Percentiles rank a stretch among this genome's conserved stretches.
Evolutionary conservation across 2,888 invertebrate species (phyloP).

Genomic region (Latrodectus elegans): DNA sequence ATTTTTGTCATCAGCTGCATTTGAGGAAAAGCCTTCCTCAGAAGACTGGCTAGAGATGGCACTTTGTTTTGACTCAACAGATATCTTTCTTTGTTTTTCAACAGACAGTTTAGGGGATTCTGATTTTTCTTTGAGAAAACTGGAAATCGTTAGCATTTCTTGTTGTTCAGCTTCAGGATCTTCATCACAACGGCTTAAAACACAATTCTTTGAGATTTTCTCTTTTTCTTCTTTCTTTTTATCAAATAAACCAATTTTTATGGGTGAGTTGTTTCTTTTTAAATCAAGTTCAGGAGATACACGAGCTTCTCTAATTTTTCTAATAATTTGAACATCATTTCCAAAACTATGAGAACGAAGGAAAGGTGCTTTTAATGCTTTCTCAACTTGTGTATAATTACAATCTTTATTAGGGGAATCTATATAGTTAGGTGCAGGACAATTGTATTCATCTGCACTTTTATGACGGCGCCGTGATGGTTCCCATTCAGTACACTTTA

Average conservation of each 20-base stretch:
- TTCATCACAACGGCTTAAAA: slow-evolving; percentile 54
- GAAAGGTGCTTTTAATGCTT: slow-evolving; percentile 33
- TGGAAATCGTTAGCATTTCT: background rate
- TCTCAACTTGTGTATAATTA: slow-evolving; percentile 20
- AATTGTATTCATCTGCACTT: slow-evolving; percentile 67
- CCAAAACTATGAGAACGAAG: slow-evolving; percentile 83
- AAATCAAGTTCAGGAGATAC: slow-evolving; percentile 29
- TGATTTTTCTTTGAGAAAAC: slow-evolving; percentile 14
- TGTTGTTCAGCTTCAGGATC: slow-evolving; percentile 59
- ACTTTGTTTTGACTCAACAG: slow-evolving; percentile 51
- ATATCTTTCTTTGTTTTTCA: slow-evolving; percentile 58
- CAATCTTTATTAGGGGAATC: slow-evolving; percentile 29
- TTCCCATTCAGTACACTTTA: slow-evolving; percentile 8
- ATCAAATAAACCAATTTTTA: slow-evolving; percentile 44
- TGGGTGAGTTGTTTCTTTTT: slow-evolving; percentile 49
- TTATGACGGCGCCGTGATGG: slow-evolving; percentile 49
- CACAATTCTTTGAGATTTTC: slow-evolving; percentile 46
- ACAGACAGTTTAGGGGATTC: slow-evolving; percentile 67
- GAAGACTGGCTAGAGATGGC: slow-evolving; percentile 40
- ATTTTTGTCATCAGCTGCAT: slow-evolving; percentile 23
- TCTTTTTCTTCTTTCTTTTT: slow-evolving; percentile 71
- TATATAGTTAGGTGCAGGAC: slow-evolving; percentile 23
- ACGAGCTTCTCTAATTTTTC: slow-evolving; percentile 56
- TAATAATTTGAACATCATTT: slow-evolving; percentile 84
- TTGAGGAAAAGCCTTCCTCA: slow-evolving; percentile 36